A percentile compares a stretch with the other conserved stretches of the same genome.
Evolutionary conservation across 30 jellyfish, hydroid and myxozoan species (phyloP).

Genomic region (Aurelia aurita complex sp. Pacific): DNA sequence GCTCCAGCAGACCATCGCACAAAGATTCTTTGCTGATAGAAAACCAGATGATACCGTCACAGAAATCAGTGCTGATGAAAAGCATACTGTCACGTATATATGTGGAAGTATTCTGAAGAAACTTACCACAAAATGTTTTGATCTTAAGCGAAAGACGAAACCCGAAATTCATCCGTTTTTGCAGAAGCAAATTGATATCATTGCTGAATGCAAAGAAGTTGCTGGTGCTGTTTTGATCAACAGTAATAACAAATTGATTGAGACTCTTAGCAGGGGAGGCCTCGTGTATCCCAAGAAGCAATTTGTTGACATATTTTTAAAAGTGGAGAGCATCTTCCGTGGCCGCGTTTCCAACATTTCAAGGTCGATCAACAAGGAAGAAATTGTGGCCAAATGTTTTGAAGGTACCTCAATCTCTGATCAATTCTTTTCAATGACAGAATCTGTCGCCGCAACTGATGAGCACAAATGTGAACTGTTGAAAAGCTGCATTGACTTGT

Average conservation of each 20-base stretch:
- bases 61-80: constrained; percentile 42
- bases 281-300: constrained; percentile 48
- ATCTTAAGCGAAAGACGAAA: constrained; percentile 43
- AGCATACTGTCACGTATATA: constrained; percentile 52
- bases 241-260: constrained; percentile 38
- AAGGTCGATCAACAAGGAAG: too few species aligned
- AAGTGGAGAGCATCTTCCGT: too few species aligned
- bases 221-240: constrained; percentile 44
- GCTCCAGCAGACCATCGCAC: too few species aligned
- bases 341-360: too few species aligned
- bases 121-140: constrained; percentile 19
- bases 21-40: not conserved
- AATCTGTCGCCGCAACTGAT: too few species aligned
- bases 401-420: too few species aligned
- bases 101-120: constrained; percentile 53
- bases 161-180: constrained; percentile 36
- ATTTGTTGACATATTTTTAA: constrained; percentile 22
- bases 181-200: constrained; percentile 54
- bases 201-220: constrained; percentile 54
- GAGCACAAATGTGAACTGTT: too few species aligned
- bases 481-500: too few species aligned
- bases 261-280: constrained; percentile 56
- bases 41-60: constrained; percentile 47
- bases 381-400: too few species aligned
- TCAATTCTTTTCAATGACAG: too few species aligned